These are phyloP conservation scores for Cavia aperea DNA, from an alignment of 2,113 vertebrate species.

Conservation along the genomic window DNA sequence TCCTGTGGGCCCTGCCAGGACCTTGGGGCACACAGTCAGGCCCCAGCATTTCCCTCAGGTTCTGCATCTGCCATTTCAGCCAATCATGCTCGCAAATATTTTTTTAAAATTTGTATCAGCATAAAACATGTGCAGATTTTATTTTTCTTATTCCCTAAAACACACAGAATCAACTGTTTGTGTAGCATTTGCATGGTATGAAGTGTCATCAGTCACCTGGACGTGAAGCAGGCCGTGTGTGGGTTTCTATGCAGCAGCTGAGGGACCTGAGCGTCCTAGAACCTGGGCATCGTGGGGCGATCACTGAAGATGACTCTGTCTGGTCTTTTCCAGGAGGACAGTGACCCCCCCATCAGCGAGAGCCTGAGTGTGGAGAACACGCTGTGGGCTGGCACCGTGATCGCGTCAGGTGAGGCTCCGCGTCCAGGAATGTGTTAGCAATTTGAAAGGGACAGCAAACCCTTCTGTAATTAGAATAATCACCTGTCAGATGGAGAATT, in stretches of 20 bases:
- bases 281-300: rapidly evolving
- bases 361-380: slow-evolving; percentile 98
- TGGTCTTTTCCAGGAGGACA: slow-evolving; percentile 85
- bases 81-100: too few species aligned
- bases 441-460: slow-evolving; percentile 68
- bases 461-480: slow-evolving; percentile 72
- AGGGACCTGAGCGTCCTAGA: background rate
- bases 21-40: background rate
- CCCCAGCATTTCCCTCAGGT: background rate
- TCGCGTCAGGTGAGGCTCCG: slow-evolving; percentile 88
- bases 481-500: slow-evolving; percentile 74
- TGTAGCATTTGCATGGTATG: rapidly evolving
- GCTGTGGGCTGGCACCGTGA: slow-evolving; percentile 95
- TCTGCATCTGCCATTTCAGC: background rate
- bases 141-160: background rate
- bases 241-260: background rate
- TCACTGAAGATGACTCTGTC: background rate
- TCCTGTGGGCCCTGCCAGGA: background rate
- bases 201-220: rapidly evolving
- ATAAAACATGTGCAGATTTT: background rate
- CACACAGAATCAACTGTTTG: rapidly evolving
- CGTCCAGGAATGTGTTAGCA: slow-evolving; percentile 71
- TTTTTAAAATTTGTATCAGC: background rate
- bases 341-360: slow-evolving; percentile 93
- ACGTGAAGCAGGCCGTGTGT: too few species aligned